Evolutionary conservation across 2,113 vertebrate species (phyloP), one percentile per base, ranked within the genome.

Genomic region (Hypanus sabinus): DNA sequence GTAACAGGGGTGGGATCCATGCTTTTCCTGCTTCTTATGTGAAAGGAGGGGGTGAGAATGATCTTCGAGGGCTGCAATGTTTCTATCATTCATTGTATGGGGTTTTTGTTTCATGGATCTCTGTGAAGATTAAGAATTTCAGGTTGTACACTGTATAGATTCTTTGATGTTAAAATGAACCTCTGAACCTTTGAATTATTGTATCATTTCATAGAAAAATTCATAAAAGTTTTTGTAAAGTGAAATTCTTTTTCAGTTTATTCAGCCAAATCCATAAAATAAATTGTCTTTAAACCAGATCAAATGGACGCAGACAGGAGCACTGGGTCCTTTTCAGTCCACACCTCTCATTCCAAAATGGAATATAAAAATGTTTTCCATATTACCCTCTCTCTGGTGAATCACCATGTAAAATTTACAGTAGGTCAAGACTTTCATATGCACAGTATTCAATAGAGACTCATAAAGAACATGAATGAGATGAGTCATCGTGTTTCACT

Each of bases 401-500:
- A 62, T 65, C 27, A 65, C 85, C 46, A 33, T 62, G 85, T 5
- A 62, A 88, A 88, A 88, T 88, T 62, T 60, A 46, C 46, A 0
- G 46, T 46, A 88, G 36, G 60, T 88, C 57, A 88, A 1, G 85
- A 88, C 85, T 88, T 88, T 88, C 57, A 65, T 65, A 18, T 65
- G 57, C 12, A 88, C 57, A 65, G 18, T 88, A 88, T 88, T 65
- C 57, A 65, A n/a, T 27, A 65, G 85, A 65, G 85, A 33, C 57
- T n/a, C 85, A 65, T 88, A 88, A 65, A 65, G 14, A 14, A 88
- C 18, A 30, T 65, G 57, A 62, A 65, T 33, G 85, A 62, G 60
- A 33, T 88, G 85, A 88, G 85, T 62, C 60, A 88, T 88, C 30
- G 27, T 57, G 65, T n/a, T 88, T 85, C 81, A 85, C 24, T 85